Evolutionary conservation across 2,888 invertebrate species (phyloP).

Genomic region (Amiota mariae): DNA sequence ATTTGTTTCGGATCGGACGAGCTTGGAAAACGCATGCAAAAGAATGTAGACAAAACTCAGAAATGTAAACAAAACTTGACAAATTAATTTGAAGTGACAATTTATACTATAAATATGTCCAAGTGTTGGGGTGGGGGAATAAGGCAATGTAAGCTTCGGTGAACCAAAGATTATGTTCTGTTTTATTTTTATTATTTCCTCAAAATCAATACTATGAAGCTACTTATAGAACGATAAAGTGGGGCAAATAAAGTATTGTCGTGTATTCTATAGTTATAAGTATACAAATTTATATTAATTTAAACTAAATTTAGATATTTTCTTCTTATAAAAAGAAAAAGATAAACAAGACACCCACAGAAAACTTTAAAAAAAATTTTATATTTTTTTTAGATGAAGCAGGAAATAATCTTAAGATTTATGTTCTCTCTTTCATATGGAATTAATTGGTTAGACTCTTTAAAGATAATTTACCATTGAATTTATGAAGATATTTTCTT

Average conservation of each 20-base stretch:
- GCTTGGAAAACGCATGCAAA: too few relatives aligned
- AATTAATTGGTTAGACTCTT: too few relatives aligned
- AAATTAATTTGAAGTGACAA: background rate
- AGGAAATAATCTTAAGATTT: too few relatives aligned
- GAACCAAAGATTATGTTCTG: constrained; percentile 2
- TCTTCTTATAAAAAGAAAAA: background rate
- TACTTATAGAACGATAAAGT: background rate
- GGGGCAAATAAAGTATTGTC: background rate
- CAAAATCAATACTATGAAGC: background rate
- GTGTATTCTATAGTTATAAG: constrained; percentile 23
- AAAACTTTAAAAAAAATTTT: too few relatives aligned
- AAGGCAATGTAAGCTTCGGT: background rate
- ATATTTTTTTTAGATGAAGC: too few relatives aligned
- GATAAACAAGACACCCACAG: too few relatives aligned
- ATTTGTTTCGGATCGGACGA: too few relatives aligned
- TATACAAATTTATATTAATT: constrained; percentile 51
- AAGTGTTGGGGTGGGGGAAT: background rate
- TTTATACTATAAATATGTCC: constrained; percentile 18
- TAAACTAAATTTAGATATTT: constrained; percentile 36
- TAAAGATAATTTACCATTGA: too few relatives aligned
- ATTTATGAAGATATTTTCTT: too few relatives aligned
- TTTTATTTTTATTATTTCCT: background rate
- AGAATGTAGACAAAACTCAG: background rate
- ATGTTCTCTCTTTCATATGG: too few relatives aligned
- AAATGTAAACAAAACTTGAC: background rate